phyloP scores from a whole-genome alignment of 2,888 invertebrate genomes.

The Drosophila melanosoma region DNA sequence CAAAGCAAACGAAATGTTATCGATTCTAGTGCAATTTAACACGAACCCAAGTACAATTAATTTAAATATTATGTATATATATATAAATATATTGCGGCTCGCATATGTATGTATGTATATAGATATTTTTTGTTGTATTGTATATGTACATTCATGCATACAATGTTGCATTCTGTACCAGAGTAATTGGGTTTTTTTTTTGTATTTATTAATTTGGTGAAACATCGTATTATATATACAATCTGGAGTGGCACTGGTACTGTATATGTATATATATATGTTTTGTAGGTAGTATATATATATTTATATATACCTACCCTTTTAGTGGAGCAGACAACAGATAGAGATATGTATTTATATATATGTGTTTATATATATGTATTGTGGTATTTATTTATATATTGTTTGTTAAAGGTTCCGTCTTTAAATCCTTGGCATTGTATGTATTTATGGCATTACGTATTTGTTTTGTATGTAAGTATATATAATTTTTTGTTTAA shows the following conservation, averaged over 20 bases:
- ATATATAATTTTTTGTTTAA: conserved; percentile 1
- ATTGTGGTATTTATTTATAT: conserved; percentile 12
- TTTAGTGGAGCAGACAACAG: conserved; percentile 39
- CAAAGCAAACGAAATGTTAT: neutral
- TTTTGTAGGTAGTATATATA: conserved; percentile 30
- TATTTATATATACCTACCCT: conserved; percentile 38
- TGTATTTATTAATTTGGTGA: conserved; percentile 17
- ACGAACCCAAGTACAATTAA: conserved; percentile 9
- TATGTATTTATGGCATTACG: conserved; percentile 34
- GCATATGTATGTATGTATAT: conserved; percentile 20
- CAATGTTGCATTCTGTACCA: conserved; percentile 48
- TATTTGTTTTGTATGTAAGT: conserved; percentile 30
- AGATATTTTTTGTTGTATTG: conserved; percentile 1
- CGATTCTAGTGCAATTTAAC: conserved; percentile 20
- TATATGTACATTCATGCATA: conserved; percentile 61
- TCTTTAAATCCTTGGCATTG: conserved; percentile 29
- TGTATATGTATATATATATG: conserved; percentile 23
- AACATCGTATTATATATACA: conserved; percentile 42
- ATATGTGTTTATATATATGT: conserved; percentile 7
- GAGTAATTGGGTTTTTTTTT: conserved; percentile 11
- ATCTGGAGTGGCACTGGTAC: conserved; percentile 31
- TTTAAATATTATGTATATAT: conserved; percentile 7
- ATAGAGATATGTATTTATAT: conserved; percentile 4
- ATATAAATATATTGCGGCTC: conserved; percentile 25
- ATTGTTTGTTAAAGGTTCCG: conserved; percentile 31